Evolutionary conservation across 2,888 invertebrate species (phyloP), one percentile per base, ranked within the genome.

Genomic region (Drosophila acutilabella): DNA sequence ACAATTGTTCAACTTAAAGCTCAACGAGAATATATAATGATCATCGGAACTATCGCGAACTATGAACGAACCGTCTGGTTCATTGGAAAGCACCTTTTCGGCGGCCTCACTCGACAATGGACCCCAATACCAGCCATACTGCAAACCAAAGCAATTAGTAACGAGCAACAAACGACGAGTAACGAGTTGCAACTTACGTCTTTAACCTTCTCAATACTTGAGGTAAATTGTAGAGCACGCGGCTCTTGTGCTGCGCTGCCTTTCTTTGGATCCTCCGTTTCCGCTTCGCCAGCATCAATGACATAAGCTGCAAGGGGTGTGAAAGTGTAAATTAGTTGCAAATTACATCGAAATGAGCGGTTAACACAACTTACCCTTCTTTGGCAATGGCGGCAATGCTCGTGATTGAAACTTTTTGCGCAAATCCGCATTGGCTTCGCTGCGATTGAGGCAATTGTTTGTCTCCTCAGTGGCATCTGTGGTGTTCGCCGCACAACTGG

Each of bases 51-150:
- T 97, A 91, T 98, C 98, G 74, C 98, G 95, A 13, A 98, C 98
- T 79, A 98, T 97, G 91, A 98, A 98, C 14, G 98, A 98, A 8
- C 98, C 98, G 89, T 98, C 98, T 1, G 98, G 97, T 92, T 98
- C 98, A 89, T 96, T 97, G 4, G 96, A 96, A 52, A 98, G 93
- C 74, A 98, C 96, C 93, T 97, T 97, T 92, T 98, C 98, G 1
- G 98, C 98, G 66, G 96, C 96, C 92, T 97, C 97, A 59, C 97
- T 96, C 23, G 97, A 97, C 88, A 98, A 95, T 38, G 98, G 97
- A 69, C 98, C 98, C 98, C 98, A 98, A 91, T 98, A 98, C 98
- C 98, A 98, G 45, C 97, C 98, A 91, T 96, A 97, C 97, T 97
- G 78, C 92, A 94, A 8, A n/a, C 2, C 5, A 8, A 52, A 38